Percentiles rank a stretch among this genome's conserved stretches.
These are phyloP conservation scores for Bubo blakistoni DNA, from an alignment of 2,113 vertebrate species.

Conservation along the genomic window DNA sequence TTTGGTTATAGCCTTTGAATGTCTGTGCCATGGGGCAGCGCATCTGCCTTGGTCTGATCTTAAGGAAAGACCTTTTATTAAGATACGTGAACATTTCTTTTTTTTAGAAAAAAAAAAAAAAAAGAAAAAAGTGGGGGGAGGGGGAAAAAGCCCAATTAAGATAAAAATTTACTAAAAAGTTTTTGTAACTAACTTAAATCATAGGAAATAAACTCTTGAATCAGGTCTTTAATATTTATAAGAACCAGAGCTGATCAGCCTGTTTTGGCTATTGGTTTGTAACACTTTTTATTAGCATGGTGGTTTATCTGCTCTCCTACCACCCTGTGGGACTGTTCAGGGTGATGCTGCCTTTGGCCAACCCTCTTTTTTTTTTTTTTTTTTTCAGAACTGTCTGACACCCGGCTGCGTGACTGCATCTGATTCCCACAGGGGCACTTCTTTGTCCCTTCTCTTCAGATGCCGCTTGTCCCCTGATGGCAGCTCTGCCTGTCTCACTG, in stretches of 20 bases:
- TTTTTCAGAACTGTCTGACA: background rate
- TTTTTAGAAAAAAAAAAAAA: constrained; percentile 47
- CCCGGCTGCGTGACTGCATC: background rate
- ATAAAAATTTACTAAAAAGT: constrained; percentile 56
- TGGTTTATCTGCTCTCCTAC: constrained; percentile 40
- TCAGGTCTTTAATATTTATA: constrained; percentile 59
- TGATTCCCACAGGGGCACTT: background rate
- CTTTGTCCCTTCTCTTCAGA: background rate
- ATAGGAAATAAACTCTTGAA: constrained; percentile 68
- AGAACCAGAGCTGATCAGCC: constrained; percentile 40
- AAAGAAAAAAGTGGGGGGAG: background rate
- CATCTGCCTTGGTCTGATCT: constrained; percentile 71
- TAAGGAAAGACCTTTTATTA: constrained; percentile 75
- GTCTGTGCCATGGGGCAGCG: constrained; percentile 67
- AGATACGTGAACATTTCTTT: constrained; percentile 71
- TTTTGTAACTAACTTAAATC: constrained; percentile 67
- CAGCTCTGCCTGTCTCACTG: background rate
- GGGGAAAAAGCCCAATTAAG: constrained; percentile 61
- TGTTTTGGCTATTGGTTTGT: constrained; percentile 37
- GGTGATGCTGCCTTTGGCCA: background rate
- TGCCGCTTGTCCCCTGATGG: background rate
- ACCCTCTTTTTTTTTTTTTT: background rate
- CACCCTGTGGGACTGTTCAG: background rate
- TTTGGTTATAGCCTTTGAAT: constrained; percentile 73
- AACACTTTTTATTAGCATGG: background rate